phyloP scores from a whole-genome alignment of 2,888 invertebrate species.

The Mythimna pallens region DNA sequence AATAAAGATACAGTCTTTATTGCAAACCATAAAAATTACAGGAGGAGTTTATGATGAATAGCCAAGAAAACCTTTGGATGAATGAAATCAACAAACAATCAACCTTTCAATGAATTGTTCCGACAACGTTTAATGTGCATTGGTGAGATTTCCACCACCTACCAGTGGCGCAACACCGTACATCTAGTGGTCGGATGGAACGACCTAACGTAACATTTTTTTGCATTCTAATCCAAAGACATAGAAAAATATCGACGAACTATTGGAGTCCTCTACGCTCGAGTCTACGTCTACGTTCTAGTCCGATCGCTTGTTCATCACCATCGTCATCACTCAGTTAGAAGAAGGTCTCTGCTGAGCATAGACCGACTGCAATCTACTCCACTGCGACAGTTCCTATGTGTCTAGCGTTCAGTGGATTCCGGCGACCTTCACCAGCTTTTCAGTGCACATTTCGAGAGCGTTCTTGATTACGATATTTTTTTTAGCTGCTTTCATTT shows the following conservation, averaged over 20 bases:
- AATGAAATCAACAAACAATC: too few species aligned
- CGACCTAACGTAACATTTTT: not conserved
- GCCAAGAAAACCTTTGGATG: too few species aligned
- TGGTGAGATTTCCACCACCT: not conserved
- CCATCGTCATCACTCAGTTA: not conserved
- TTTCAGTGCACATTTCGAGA: too few species aligned
- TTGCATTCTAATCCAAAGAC: too few species aligned
- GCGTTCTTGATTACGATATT: not conserved
- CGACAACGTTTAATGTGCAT: not conserved
- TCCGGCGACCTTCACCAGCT: not conserved
- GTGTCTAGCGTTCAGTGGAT: not conserved
- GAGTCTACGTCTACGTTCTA: too few species aligned
- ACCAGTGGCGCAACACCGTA: too few species aligned
- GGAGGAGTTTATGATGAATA: too few species aligned
- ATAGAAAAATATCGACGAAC: not conserved
- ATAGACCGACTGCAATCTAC: not conserved
- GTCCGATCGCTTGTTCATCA: not conserved
- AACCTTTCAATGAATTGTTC: not conserved
- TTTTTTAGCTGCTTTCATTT: too few species aligned
- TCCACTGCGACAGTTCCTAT: not conserved
- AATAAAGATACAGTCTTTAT: too few species aligned
- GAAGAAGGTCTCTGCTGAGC: not conserved
- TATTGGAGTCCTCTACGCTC: not conserved
- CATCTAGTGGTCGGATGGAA: not conserved
- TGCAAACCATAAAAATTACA: too few species aligned